These are phyloP conservation scores for Boulengeromyrus knoepffleri DNA, from an alignment of 2,113 vertebrate species.

Conservation along the genomic window DNA sequence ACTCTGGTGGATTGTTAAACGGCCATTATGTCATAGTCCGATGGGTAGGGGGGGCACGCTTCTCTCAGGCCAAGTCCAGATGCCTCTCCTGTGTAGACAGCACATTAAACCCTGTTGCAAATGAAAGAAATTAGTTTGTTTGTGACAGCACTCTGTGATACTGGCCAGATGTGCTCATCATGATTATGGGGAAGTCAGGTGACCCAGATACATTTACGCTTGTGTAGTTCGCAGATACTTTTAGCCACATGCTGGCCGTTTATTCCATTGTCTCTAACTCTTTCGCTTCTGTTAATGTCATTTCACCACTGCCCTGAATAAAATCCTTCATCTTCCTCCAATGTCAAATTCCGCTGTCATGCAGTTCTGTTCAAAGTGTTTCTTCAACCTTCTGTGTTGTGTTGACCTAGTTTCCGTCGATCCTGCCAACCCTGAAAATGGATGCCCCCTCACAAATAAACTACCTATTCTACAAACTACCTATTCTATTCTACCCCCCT, in stretches of 20 bases:
- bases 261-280: background rate
- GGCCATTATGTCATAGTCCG: background rate
- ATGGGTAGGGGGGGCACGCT: background rate
- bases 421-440: background rate
- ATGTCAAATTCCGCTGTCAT: background rate
- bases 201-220: background rate
- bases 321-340: background rate
- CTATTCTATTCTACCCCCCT: background rate
- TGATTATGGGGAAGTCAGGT: background rate
- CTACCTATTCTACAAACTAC: background rate
- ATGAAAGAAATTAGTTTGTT: background rate
- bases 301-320: background rate
- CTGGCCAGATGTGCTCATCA: background rate
- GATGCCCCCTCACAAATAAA: background rate
- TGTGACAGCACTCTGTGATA: background rate
- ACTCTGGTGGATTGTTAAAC: background rate
- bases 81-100: background rate
- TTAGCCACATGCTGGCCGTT: background rate
- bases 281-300: background rate
- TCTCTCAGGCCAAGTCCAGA: background rate
- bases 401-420: background rate
- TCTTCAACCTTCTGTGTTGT: background rate
- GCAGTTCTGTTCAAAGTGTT: background rate
- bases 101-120: background rate
- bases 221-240: background rate